phyloP scores from a whole-genome alignment of 2,113 vertebrate species.

The Circaetus cinerascens region DNA sequence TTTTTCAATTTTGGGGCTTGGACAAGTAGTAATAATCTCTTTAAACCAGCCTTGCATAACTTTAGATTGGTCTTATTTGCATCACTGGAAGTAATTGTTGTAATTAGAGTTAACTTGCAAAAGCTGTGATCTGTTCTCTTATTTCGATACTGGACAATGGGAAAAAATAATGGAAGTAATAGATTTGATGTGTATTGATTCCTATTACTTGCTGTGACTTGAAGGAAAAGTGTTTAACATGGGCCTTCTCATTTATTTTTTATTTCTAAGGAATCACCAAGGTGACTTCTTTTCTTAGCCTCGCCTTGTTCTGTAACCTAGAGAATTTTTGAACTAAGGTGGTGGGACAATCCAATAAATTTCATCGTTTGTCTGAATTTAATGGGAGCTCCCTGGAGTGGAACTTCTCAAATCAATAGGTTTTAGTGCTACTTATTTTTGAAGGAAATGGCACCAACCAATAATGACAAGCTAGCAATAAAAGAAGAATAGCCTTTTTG shows the following conservation, averaged over 20 bases:
- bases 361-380: neutral
- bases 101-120: neutral
- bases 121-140: neutral
- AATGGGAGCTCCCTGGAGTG: neutral
- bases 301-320: neutral
- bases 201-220: neutral
- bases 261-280: neutral
- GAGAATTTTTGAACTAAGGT: neutral
- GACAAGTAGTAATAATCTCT: neutral
- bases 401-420: conserved; percentile 21
- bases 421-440: conserved; percentile 26
- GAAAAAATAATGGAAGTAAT: neutral
- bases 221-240: neutral
- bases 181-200: neutral
- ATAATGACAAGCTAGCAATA: conserved; percentile 22
- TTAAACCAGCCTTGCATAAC: neutral
- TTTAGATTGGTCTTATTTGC: neutral
- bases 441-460: neutral
- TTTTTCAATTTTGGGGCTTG: neutral
- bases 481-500: conserved; percentile 35
- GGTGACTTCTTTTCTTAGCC: neutral
- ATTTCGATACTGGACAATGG: neutral
- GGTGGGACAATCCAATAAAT: conserved; percentile 26
- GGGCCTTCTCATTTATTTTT: neutral
- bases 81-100: neutral